Percentiles rank a stretch among this genome's conserved stretches.
Conservation (phyloP, 1,140 invertebrate genomes). For the Conopomorpha cramerella region DNA sequence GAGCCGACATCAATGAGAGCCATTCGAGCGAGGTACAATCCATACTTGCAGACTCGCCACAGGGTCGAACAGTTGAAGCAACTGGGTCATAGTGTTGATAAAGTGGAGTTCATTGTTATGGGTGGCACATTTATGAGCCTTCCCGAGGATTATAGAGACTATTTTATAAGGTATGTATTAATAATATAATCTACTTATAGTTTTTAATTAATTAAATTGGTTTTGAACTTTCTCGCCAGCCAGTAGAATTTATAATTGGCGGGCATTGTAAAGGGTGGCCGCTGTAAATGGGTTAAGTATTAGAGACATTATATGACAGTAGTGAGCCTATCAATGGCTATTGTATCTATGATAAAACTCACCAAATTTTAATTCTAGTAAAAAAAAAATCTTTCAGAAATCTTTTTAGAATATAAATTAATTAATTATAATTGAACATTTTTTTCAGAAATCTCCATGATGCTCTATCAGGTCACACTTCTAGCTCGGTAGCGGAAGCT, state of each 20-base stretch:
- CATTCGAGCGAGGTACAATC: constrained; percentile 96
- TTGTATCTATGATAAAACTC: no score
- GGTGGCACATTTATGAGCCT: constrained; percentile 99
- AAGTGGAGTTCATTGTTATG: constrained; percentile 99
- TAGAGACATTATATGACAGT: no score
- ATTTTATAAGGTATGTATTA: constrained; percentile 78
- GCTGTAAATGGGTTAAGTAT: no score
- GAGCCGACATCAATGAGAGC: constrained; percentile 99
- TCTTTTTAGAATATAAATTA: no score
- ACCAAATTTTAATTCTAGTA: no score
- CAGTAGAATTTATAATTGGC: no score
- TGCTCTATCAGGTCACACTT: constrained; percentile 94
- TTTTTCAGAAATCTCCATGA: constrained; percentile 90
- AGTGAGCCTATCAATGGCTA: no score
- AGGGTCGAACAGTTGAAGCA: constrained; percentile 94
- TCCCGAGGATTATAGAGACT: constrained; percentile 96
- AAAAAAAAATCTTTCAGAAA: no score
- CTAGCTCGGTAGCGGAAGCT: constrained; percentile 89
- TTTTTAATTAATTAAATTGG: not conserved
- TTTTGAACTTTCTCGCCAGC: no score
- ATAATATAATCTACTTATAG: not conserved
- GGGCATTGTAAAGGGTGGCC: no score
- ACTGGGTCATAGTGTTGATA: constrained; percentile 97
- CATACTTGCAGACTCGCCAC: constrained; percentile 93
- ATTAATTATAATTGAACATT: constrained; percentile 9